A percentile compares a stretch with the other conserved stretches of the same genome.
phyloP scores from a whole-genome alignment of 1,140 invertebrate genomes.

The Charaxes varanes region DNA sequence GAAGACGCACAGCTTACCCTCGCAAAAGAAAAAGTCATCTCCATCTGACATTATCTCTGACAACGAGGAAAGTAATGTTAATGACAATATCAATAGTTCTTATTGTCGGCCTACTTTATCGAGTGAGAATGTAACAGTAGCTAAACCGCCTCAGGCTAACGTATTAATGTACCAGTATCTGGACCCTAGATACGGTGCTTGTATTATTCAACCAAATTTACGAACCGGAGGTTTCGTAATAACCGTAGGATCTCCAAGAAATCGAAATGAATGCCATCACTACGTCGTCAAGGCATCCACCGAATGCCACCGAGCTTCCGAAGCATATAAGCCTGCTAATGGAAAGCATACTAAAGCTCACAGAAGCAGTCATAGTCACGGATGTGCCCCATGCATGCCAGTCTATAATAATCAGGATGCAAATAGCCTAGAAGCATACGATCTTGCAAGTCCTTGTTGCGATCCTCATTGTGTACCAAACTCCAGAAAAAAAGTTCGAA shows the following conservation, averaged over 20 bases:
- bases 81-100: slow-evolving; percentile 49
- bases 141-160: slow-evolving; percentile 71
- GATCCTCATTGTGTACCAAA: slow-evolving; percentile 88
- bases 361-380: slow-evolving; percentile 74
- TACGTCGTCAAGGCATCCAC: slow-evolving; percentile 78
- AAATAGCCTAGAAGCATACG: slow-evolving; percentile 86
- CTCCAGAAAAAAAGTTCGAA: slow-evolving; percentile 76
- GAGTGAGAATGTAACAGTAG: slow-evolving; percentile 80
- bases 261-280: slow-evolving; percentile 78
- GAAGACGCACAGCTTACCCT: slow-evolving; percentile 90
- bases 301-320: slow-evolving; percentile 56
- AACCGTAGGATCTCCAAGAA: slow-evolving; percentile 78
- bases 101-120: slow-evolving; percentile 80
- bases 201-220: slow-evolving; percentile 77
- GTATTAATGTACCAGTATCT: slow-evolving; percentile 82
- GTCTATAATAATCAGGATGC: slow-evolving; percentile 79
- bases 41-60: slow-evolving; percentile 65
- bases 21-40: slow-evolving; percentile 82
- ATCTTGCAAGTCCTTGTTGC: slow-evolving; percentile 88
- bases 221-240: slow-evolving; percentile 81
- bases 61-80: slow-evolving; percentile 45
- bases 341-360: slow-evolving; percentile 47
- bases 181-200: slow-evolving; percentile 78
- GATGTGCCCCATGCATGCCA: slow-evolving; percentile 85
- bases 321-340: slow-evolving; percentile 38